phyloP scores from a whole-genome alignment of 2,797 vertebrate species.

The Myotis pilosus region DNA sequence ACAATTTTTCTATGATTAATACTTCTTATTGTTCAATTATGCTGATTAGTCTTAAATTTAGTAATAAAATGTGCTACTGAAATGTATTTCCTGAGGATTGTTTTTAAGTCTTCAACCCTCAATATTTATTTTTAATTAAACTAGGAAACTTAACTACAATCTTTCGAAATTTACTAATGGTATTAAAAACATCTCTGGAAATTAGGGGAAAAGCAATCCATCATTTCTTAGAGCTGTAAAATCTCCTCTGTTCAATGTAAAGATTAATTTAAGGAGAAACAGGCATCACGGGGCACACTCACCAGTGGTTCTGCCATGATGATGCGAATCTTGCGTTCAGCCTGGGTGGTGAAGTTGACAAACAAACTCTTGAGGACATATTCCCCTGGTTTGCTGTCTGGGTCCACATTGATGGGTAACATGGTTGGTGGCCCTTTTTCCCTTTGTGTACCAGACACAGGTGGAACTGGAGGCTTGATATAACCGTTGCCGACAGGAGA shows the following conservation, averaged over 20 bases:
- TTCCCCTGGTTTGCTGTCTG: conserved; percentile 97
- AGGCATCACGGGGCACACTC: conserved; percentile 82
- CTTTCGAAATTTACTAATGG: background rate
- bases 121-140: background rate
- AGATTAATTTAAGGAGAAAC: background rate
- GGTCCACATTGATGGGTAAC: conserved; percentile 94
- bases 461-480: conserved; percentile 92
- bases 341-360: conserved; percentile 93
- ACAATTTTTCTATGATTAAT: background rate
- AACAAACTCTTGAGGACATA: conserved; percentile 98
- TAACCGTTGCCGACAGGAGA: conserved; percentile 97
- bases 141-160: background rate
- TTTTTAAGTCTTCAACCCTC: background rate
- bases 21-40: background rate
- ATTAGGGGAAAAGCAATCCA: background rate
- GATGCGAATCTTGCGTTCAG: conserved; percentile 96
- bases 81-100: background rate
- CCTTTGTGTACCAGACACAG: conserved; percentile 90
- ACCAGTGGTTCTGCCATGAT: conserved; percentile 99
- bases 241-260: background rate
- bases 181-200: background rate
- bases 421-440: conserved; percentile 94
- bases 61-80: background rate
- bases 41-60: background rate
- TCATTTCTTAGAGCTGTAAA: background rate